Conservation (phyloP, 92 coral and sea anemone species). For the Metridium senile region DNA sequence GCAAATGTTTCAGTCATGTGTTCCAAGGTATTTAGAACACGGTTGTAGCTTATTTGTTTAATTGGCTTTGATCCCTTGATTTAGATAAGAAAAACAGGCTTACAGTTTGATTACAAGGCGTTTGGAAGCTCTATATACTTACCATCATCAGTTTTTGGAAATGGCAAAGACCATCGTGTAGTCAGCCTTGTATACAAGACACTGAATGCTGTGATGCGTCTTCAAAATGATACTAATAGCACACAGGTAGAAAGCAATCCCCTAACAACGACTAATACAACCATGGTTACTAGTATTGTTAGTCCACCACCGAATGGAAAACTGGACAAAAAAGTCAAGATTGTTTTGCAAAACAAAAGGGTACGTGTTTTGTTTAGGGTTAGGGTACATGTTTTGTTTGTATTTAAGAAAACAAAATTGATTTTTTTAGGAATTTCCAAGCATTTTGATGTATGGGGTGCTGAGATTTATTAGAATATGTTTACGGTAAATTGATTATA, state of each 20-base stretch:
- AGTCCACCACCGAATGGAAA: conserved; percentile 51
- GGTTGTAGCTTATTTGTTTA: too few relatives aligned
- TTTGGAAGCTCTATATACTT: conserved; percentile 49
- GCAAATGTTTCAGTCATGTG: too few relatives aligned
- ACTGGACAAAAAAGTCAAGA: conserved; percentile 63
- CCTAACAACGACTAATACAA: conserved; percentile 59
- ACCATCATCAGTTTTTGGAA: conserved; percentile 58
- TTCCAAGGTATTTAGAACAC: too few relatives aligned
- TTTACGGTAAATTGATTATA: too few relatives aligned
- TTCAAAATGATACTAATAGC: conserved; percentile 20
- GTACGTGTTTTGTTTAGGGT: conserved; percentile 14
- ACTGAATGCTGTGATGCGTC: conserved; percentile 53
- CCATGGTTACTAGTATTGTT: conserved; percentile 78
- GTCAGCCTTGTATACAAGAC: conserved; percentile 67
- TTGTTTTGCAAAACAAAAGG: conserved; percentile 69
- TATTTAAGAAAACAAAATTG: too few relatives aligned
- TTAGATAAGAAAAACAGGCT: conserved; percentile 49
- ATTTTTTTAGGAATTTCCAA: too few relatives aligned
- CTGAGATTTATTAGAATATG: too few relatives aligned
- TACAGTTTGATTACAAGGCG: conserved; percentile 23
- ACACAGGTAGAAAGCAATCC: conserved; percentile 6
- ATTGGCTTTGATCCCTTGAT: neutral
- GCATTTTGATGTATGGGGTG: too few relatives aligned
- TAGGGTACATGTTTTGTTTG: neutral
- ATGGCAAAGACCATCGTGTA: conserved; percentile 30